Evolutionary conservation across 2,888 invertebrate species (phyloP).

Genomic region (Eupithecia pulchellata): DNA sequence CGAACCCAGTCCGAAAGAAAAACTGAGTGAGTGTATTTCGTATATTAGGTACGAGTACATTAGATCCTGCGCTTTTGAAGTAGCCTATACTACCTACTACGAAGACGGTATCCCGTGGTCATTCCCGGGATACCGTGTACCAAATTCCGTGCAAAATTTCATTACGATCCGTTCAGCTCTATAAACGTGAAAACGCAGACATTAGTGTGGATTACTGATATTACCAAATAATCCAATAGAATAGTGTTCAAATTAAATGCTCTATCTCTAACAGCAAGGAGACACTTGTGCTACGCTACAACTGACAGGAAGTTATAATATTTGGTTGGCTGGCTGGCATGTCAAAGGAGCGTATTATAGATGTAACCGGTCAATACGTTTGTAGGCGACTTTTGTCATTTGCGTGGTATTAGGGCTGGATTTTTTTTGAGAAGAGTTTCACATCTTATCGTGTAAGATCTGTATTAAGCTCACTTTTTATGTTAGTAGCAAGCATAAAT

Average conservation of each 20-base stretch:
- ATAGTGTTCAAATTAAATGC: neutral
- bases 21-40: neutral
- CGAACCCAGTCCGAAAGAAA: neutral
- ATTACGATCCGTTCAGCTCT: too few relatives aligned
- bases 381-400: slow-evolving; percentile 2
- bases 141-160: too few relatives aligned
- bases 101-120: too few relatives aligned
- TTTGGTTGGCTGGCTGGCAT: slow-evolving; percentile 17
- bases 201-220: too few relatives aligned
- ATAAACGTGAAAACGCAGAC: too few relatives aligned
- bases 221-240: neutral
- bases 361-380: slow-evolving; percentile 27
- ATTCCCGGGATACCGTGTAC: neutral
- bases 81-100: too few relatives aligned
- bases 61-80: neutral
- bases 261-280: neutral
- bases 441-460: neutral
- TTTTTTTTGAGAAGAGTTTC: neutral
- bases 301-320: slow-evolving; percentile 35
- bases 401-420: neutral
- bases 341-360: slow-evolving; percentile 15
- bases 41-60: neutral
- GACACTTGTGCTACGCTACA: slow-evolving; percentile 32
- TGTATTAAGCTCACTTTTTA: neutral
- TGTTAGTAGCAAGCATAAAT: neutral